Conservation (phyloP, 2,888 invertebrate species). For the Pecten maximus region DNA sequence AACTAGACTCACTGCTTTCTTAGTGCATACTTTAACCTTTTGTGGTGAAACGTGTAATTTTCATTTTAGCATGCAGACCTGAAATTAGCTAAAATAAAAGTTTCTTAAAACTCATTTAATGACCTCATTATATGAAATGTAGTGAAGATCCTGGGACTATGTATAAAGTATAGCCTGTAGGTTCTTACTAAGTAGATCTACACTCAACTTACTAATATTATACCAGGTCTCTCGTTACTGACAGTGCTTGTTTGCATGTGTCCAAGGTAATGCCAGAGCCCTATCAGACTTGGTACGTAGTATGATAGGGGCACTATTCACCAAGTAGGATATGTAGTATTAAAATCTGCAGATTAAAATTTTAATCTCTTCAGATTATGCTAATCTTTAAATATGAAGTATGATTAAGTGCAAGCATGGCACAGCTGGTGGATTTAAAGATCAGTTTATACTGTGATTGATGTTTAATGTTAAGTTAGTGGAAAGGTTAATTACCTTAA, state of each 20-base stretch:
- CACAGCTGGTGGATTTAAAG: neutral
- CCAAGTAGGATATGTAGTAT: neutral
- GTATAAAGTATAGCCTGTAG: neutral
- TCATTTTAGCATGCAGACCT: too few relatives aligned
- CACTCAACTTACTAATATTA: neutral
- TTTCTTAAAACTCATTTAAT: too few relatives aligned
- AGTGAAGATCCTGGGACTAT: neutral
- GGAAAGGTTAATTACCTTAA: neutral
- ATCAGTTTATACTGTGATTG: neutral
- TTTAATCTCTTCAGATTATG: neutral
- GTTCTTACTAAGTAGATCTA: too few relatives aligned
- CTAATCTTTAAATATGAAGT: neutral
- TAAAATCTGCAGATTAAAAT: neutral
- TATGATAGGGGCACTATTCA: neutral
- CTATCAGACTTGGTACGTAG: neutral
- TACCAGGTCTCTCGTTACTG: neutral
- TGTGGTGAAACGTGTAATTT: too few relatives aligned
- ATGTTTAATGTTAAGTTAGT: neutral
- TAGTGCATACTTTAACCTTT: too few relatives aligned
- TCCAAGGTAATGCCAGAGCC: neutral
- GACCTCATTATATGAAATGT: too few relatives aligned
- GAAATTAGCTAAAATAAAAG: too few relatives aligned
- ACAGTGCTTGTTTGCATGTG: neutral
- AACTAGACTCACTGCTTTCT: too few relatives aligned
- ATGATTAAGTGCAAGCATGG: neutral